phyloP scores from a whole-genome alignment of 2,888 invertebrate genomes.

The Torymus tubicola region DNA sequence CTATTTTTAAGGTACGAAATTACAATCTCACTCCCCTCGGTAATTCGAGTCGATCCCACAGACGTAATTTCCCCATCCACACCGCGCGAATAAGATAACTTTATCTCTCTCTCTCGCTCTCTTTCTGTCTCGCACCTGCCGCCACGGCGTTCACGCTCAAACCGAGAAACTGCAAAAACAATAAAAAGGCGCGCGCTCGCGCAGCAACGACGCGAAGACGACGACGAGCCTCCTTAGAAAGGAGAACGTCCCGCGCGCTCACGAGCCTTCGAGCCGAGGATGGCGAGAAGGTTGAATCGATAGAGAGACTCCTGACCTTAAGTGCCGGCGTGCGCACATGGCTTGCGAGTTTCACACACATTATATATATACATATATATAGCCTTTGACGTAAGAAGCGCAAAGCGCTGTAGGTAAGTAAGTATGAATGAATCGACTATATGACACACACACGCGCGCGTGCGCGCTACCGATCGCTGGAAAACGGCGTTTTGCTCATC shows the following conservation, averaged over 20 bases:
- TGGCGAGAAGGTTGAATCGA: slow-evolving; percentile 33
- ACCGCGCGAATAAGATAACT: not conserved
- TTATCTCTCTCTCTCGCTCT: too few species aligned
- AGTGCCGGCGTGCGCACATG: not conserved
- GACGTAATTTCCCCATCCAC: not conserved
- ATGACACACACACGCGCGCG: too few species aligned
- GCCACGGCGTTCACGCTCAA: too few species aligned
- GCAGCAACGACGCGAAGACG: not conserved
- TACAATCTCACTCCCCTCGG: too few species aligned
- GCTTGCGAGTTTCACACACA: not conserved
- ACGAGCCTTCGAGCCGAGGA: slow-evolving; percentile 23
- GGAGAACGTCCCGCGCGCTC: slow-evolving; percentile 16
- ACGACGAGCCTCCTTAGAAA: slow-evolving; percentile 29
- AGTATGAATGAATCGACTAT: too few species aligned
- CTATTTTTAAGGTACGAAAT: too few species aligned
- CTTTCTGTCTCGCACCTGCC: too few species aligned
- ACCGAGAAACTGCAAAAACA: too few species aligned
- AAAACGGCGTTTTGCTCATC: too few species aligned
- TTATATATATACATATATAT: not conserved
- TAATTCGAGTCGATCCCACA: not conserved
- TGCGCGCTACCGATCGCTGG: too few species aligned
- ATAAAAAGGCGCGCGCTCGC: not conserved
- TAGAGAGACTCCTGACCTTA: slow-evolving; percentile 26
- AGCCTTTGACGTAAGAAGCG: too few species aligned
- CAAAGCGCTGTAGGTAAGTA: too few species aligned